Conservation (phyloP, 2,888 invertebrate species). For the Actias luna region DNA sequence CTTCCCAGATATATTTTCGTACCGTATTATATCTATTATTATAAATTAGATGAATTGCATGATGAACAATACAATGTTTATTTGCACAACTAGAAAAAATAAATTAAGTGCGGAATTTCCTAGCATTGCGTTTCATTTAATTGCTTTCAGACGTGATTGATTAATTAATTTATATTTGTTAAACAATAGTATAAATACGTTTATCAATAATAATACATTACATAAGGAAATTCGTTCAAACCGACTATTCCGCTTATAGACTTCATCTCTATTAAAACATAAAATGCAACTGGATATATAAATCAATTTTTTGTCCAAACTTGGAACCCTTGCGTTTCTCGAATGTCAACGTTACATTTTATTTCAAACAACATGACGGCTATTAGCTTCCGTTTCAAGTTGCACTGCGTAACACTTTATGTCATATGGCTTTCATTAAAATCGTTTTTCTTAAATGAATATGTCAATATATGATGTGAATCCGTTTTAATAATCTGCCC, state of each 20-base stretch:
- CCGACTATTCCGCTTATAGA: neutral
- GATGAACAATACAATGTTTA: no score
- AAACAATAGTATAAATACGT: no score
- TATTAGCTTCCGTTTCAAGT: slow-evolving; percentile 8
- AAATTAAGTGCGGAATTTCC: no score
- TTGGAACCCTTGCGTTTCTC: neutral
- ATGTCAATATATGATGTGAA: neutral
- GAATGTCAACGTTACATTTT: neutral
- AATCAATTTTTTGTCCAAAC: neutral
- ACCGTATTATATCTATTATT: no score
- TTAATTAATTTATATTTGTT: no score
- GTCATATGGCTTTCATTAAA: slow-evolving; percentile 3
- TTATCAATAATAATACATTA: no score
- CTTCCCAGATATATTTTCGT: no score
- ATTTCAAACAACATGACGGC: slow-evolving; percentile 2
- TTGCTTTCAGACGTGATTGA: no score
- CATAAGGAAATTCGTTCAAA: neutral
- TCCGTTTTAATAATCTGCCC: neutral
- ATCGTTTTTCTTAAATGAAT: neutral
- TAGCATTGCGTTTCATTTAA: no score
- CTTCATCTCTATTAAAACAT: neutral
- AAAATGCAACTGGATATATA: neutral
- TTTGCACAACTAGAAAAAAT: no score
- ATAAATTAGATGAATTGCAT: no score
- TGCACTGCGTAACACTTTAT: neutral